Evolutionary conservation across 2,888 invertebrate species (phyloP).

Genomic region (Phania funesta): DNA sequence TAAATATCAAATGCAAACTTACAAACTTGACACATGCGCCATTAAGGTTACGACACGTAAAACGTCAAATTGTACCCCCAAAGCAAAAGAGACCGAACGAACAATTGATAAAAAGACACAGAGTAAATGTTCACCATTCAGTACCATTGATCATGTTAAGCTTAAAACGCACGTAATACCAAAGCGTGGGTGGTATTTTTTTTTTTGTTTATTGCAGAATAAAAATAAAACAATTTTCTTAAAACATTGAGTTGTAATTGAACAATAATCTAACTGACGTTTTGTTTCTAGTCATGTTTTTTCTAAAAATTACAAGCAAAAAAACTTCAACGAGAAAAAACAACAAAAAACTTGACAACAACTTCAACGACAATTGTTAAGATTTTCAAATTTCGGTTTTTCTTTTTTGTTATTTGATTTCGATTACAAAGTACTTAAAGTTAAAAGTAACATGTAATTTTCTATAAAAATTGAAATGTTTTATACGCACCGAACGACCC

Average conservation of each 20-base stretch:
- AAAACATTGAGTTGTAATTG: constrained; percentile 66
- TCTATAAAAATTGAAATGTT: constrained; percentile 62
- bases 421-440: constrained; percentile 38
- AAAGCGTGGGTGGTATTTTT: constrained; percentile 62
- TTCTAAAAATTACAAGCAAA: constrained; percentile 27
- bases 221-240: constrained; percentile 14
- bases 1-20: constrained; percentile 50
- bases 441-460: constrained; percentile 63
- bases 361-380: constrained; percentile 48
- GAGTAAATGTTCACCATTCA: constrained; percentile 23
- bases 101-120: background rate
- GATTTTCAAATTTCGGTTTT: constrained; percentile 2
- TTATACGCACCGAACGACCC: constrained; percentile 56
- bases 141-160: constrained; percentile 55
- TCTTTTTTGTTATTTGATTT: constrained; percentile 9
- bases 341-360: constrained; percentile 25
- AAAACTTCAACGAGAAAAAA: background rate
- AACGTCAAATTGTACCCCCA: constrained; percentile 47
- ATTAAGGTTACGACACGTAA: constrained; percentile 62
- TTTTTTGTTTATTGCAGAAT: constrained; percentile 6
- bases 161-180: constrained; percentile 6
- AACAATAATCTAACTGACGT: constrained; percentile 66
- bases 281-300: constrained; percentile 64
- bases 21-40: constrained; percentile 60
- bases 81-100: constrained; percentile 28